These are phyloP conservation scores for Lasiommata megera DNA, from an alignment of 2,888 invertebrate genomes.

Conservation along the genomic window DNA sequence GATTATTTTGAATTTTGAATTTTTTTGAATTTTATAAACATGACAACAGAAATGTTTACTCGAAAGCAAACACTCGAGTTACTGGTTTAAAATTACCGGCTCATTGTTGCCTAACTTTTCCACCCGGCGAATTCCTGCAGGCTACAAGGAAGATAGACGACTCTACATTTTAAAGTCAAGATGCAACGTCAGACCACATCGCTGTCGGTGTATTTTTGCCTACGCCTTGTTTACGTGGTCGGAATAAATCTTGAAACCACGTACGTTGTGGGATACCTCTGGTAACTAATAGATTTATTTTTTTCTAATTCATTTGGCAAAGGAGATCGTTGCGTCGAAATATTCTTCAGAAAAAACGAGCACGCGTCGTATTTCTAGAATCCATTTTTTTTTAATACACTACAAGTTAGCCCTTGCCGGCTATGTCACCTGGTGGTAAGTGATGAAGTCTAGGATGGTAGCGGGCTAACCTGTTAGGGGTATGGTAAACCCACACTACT, in stretches of 20 bases:
- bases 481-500: too few relatives aligned
- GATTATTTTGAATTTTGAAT: too few relatives aligned
- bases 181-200: conserved; percentile 36
- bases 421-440: too few relatives aligned
- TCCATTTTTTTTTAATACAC: too few relatives aligned
- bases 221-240: conserved; percentile 41
- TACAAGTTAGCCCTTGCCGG: too few relatives aligned
- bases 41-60: too few relatives aligned
- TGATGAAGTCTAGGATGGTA: too few relatives aligned
- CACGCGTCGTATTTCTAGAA: too few relatives aligned
- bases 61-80: not conserved
- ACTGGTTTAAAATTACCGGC: not conserved
- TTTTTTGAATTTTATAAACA: too few relatives aligned
- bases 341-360: too few relatives aligned
- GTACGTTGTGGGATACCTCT: conserved; percentile 37
- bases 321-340: not conserved
- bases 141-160: conserved; percentile 5
- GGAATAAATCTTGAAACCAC: conserved; percentile 43
- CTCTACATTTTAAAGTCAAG: conserved; percentile 27
- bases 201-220: conserved; percentile 46
- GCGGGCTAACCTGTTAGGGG: too few relatives aligned
- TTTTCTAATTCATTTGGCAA: too few relatives aligned
- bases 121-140: not conserved
- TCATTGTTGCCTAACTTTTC: not conserved
- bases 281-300: not conserved